Conservation (phyloP, 2,797 vertebrate species). For the Margarornis squamiger region DNA sequence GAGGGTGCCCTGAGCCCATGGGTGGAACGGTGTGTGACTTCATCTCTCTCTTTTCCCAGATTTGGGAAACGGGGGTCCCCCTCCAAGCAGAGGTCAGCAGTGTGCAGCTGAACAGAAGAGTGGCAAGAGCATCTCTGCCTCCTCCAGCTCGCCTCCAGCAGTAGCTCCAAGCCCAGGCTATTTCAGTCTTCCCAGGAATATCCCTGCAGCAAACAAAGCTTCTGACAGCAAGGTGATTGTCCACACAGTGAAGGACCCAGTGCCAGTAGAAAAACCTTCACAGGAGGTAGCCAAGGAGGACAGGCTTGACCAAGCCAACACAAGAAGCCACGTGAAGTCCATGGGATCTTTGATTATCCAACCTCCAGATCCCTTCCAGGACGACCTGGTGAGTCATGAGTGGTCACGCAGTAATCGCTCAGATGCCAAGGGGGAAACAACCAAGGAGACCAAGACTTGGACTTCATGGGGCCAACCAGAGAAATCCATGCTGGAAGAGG, state of each 20-base stretch:
- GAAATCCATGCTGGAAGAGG: neutral
- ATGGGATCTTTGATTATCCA: slow-evolving; percentile 30
- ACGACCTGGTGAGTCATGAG: neutral
- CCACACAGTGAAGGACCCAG: accelerated
- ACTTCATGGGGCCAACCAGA: neutral
- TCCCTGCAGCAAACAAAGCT: neutral
- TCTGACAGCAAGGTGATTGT: neutral
- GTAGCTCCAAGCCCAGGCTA: neutral
- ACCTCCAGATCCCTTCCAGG: slow-evolving; percentile 68
- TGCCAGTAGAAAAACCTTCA: neutral
- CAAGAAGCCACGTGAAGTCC: neutral
- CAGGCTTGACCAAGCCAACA: neutral
- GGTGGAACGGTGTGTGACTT: accelerated
- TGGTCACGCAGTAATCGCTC: neutral
- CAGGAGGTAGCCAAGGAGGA: neutral
- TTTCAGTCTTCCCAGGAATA: slow-evolving; percentile 60
- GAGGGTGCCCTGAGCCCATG: accelerated
- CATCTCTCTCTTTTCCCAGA: neutral
- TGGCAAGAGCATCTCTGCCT: neutral
- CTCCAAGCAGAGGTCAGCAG: neutral
- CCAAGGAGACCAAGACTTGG: neutral
- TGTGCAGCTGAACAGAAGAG: neutral
- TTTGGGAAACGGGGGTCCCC: neutral
- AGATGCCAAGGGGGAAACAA: neutral
- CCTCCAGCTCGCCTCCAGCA: neutral